phyloP scores from a whole-genome alignment of 2,113 vertebrate species.

The Spilogale gracilis region DNA sequence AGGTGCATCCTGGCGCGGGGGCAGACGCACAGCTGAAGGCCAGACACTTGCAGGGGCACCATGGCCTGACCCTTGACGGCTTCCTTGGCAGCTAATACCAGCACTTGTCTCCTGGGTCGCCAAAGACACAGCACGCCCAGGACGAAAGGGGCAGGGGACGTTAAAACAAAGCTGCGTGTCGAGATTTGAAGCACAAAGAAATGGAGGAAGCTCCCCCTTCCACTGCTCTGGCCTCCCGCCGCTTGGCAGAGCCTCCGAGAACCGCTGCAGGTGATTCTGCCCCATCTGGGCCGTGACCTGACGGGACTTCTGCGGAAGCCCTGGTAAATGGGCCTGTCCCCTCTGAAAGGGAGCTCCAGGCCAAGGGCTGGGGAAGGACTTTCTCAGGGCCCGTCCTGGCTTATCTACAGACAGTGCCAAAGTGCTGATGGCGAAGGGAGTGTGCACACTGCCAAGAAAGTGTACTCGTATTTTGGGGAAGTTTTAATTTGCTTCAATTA shows the following conservation, averaged over 20 bases:
- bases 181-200: neutral
- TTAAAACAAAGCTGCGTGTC: neutral
- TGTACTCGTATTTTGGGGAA: slow-evolving; percentile 73
- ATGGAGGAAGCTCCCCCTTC: neutral
- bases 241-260: neutral
- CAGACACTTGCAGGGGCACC: neutral
- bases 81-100: neutral
- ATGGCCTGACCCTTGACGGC: neutral
- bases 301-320: neutral
- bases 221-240: neutral
- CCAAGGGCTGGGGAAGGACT: neutral
- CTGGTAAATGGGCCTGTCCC: neutral
- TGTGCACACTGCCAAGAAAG: neutral
- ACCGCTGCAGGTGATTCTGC: neutral
- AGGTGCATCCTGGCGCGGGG: neutral
- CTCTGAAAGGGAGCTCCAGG: neutral
- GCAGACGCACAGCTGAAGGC: neutral
- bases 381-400: neutral
- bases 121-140: neutral
- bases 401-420: neutral
- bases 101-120: neutral
- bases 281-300: neutral
- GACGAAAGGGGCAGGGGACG: neutral
- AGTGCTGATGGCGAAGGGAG: neutral
- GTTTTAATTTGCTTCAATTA: slow-evolving; percentile 80